Evolutionary conservation across 2,797 vertebrate species (phyloP).

Genomic region (Cichlasoma orientale): DNA sequence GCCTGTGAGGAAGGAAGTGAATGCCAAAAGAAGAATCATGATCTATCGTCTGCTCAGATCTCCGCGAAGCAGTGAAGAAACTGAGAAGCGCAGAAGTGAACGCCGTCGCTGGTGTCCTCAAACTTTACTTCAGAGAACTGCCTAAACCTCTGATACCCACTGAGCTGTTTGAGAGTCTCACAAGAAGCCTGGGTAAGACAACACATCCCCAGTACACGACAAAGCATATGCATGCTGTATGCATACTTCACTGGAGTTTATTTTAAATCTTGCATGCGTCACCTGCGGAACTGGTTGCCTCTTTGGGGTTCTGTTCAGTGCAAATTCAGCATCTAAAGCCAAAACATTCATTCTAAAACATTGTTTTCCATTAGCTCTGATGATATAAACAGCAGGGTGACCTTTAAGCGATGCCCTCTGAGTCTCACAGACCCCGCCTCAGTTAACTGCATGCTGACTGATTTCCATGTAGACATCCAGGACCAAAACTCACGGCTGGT

Average conservation of each 20-base stretch:
- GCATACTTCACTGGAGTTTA: neutral
- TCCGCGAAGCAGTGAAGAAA: slow-evolving; percentile 75
- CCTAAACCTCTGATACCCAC: slow-evolving; percentile 78
- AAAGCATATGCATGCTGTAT: neutral
- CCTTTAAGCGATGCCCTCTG: neutral
- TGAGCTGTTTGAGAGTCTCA: slow-evolving; percentile 71
- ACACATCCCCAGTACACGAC: neutral
- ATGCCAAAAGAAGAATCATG: neutral
- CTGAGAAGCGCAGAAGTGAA: slow-evolving; percentile 78
- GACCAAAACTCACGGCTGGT: slow-evolving; percentile 55
- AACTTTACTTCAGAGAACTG: slow-evolving; percentile 82
- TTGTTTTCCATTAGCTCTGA: neutral
- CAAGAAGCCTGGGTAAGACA: slow-evolving; percentile 66
- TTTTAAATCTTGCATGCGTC: neutral
- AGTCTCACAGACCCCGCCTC: rapidly evolving
- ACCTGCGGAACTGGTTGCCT: neutral
- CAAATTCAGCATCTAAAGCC: neutral
- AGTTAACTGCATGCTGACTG: neutral
- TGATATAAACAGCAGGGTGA: neutral
- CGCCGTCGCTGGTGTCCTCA: slow-evolving; percentile 77
- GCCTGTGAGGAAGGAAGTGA: neutral
- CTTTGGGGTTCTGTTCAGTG: neutral
- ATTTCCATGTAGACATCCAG: slow-evolving; percentile 61
- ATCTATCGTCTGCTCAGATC: slow-evolving; percentile 54
- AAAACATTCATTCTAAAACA: too few species aligned